phyloP scores from a whole-genome alignment of 2,888 invertebrate species.

The Tyria jacobaeae region DNA sequence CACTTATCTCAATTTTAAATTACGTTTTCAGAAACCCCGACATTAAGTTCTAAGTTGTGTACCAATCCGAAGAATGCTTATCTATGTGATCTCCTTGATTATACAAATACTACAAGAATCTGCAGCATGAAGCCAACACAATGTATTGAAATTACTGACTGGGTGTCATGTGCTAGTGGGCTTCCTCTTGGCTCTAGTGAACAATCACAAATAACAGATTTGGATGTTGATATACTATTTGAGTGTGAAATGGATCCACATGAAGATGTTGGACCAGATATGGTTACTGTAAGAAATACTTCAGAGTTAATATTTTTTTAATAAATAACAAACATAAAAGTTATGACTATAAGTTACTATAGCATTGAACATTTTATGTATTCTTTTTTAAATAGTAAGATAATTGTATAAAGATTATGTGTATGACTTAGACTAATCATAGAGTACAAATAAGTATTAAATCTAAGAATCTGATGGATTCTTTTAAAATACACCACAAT shows the following conservation, averaged over 20 bases:
- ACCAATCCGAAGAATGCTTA: conserved; percentile 85
- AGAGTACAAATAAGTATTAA: too few relatives aligned
- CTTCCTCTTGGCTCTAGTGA: conserved; percentile 75
- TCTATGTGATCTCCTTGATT: conserved; percentile 87
- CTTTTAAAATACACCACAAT: too few relatives aligned
- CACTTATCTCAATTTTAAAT: not conserved
- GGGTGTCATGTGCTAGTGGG: conserved; percentile 78
- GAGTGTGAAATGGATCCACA: conserved; percentile 83
- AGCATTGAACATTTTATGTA: too few relatives aligned
- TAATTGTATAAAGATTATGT: too few relatives aligned
- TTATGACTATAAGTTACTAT: too few relatives aligned
- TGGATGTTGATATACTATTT: conserved; percentile 77
- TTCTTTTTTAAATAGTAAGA: too few relatives aligned
- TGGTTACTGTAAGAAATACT: conserved; percentile 62
- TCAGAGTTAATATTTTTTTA: too few relatives aligned
- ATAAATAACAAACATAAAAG: not conserved
- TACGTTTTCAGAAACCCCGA: conserved; percentile 77
- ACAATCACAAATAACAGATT: conserved; percentile 64
- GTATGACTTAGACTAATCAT: too few relatives aligned
- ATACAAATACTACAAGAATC: conserved; percentile 79
- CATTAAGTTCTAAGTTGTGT: conserved; percentile 85
- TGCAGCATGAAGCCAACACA: conserved; percentile 83
- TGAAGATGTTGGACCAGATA: conserved; percentile 64
- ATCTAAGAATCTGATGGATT: too few relatives aligned
- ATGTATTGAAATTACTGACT: conserved; percentile 78